A percentile compares a stretch with the other conserved stretches of the same genome.
phyloP scores from a whole-genome alignment of 2,113 vertebrate genomes.

The Cromileptes altivelis region DNA sequence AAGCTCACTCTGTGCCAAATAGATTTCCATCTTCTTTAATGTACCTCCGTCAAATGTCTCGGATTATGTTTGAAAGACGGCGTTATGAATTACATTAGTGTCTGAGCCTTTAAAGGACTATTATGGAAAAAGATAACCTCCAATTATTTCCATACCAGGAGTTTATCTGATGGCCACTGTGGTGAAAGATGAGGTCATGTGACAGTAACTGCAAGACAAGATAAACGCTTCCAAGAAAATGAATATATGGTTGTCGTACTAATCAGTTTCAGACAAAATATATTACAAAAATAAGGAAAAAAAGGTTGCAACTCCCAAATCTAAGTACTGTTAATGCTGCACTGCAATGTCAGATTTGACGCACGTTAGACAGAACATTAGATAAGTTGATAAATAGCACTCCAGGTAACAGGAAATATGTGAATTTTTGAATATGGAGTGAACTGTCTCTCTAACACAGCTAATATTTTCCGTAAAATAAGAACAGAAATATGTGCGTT shows the following conservation, averaged over 20 bases:
- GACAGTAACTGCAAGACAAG: conserved; percentile 6
- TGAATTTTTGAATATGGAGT: no score
- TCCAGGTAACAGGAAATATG: no score
- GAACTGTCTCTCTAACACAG: no score
- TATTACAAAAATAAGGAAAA: no score
- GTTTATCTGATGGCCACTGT: conserved; percentile 4
- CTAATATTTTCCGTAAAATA: neutral
- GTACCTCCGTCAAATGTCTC: neutral
- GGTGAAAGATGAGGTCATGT: neutral
- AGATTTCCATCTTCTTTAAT: neutral
- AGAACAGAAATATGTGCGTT: neutral
- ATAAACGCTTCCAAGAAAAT: conserved; percentile 19
- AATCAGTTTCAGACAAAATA: no score
- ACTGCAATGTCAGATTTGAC: neutral
- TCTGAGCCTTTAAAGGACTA: neutral
- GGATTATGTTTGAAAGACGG: neutral
- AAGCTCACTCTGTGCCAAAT: neutral
- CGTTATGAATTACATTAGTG: neutral
- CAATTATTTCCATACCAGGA: conserved; percentile 14
- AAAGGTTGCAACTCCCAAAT: no score
- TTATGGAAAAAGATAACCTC: neutral
- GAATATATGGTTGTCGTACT: neutral
- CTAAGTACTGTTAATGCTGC: no score
- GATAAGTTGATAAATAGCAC: no score
- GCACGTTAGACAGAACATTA: no score